These are phyloP conservation scores for Threskiornis aethiopicus DNA, from an alignment of 2,797 vertebrate species.

Conservation along the genomic window DNA sequence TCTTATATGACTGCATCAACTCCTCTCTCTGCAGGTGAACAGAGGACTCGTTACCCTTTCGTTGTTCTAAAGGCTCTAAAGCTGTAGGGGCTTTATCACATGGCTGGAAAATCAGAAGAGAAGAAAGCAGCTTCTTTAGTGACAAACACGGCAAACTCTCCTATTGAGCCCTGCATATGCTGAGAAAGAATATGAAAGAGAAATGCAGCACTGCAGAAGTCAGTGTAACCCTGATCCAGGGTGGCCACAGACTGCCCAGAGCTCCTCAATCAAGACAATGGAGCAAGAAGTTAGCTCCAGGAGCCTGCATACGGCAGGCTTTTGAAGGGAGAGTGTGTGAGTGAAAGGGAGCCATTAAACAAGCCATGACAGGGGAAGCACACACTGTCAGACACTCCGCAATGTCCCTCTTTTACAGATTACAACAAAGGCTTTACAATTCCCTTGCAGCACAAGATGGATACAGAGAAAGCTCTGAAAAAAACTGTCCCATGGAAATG, in stretches of 20 bases:
- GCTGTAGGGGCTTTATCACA: constrained; percentile 33
- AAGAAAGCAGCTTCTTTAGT: constrained; percentile 24
- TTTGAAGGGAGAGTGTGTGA: neutral
- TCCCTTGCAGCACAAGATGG: neutral
- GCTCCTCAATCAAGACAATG: neutral
- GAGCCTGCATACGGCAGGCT: neutral
- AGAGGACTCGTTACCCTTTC: constrained; percentile 52
- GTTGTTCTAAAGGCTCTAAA: constrained; percentile 52
- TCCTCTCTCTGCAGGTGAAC: constrained; percentile 56
- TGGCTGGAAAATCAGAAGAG: constrained; percentile 9
- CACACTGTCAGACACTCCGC: neutral
- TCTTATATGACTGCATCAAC: constrained; percentile 21
- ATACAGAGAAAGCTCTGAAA: neutral
- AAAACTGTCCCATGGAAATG: neutral
- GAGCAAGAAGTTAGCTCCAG: neutral
- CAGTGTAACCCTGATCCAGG: neutral
- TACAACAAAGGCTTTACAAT: neutral
- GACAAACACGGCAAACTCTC: neutral
- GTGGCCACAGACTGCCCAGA: neutral
- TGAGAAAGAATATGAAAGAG: neutral
- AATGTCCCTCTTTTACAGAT: neutral
- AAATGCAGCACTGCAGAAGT: neutral
- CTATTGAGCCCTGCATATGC: neutral
- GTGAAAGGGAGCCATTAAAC: neutral
- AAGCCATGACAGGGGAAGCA: neutral